Conservation (phyloP, 2,888 invertebrate genomes). For the Leucania comma region DNA sequence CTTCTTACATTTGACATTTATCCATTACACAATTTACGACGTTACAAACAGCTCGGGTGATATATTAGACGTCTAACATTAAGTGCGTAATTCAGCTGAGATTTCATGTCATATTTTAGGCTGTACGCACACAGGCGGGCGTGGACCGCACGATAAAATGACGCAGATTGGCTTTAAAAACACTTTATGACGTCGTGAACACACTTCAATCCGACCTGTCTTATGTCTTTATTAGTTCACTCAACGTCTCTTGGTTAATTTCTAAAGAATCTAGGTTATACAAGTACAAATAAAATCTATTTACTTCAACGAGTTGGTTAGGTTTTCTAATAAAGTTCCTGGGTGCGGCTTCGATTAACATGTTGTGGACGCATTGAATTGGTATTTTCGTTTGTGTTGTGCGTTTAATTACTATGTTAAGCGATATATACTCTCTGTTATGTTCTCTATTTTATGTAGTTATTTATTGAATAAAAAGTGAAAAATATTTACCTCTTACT, state of each 20-base stretch:
- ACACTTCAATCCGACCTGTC: constrained; percentile 61
- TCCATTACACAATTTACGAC: constrained; percentile 49
- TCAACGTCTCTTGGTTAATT: constrained; percentile 55
- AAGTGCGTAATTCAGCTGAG: constrained; percentile 54
- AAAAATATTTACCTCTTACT: neutral
- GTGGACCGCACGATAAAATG: constrained; percentile 69
- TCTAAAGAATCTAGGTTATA: constrained; percentile 62
- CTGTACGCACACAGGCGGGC: constrained; percentile 61
- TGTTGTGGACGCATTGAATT: constrained; percentile 28
- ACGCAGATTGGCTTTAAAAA: constrained; percentile 73
- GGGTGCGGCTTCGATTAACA: constrained; percentile 49
- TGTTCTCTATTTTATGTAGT: neutral
- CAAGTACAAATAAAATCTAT: constrained; percentile 41
- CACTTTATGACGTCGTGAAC: constrained; percentile 70
- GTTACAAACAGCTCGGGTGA: constrained; percentile 44
- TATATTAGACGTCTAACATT: constrained; percentile 58
- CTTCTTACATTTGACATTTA: constrained; percentile 51
- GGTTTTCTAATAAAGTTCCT: constrained; percentile 45
- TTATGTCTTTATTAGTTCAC: constrained; percentile 62
- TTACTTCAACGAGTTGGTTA: constrained; percentile 56
- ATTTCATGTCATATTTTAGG: constrained; percentile 63
- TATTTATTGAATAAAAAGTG: neutral
- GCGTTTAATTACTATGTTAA: neutral
- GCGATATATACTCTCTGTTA: constrained; percentile 1
- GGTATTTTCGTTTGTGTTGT: constrained; percentile 27